Conservation (phyloP, 2,113 vertebrate genomes). For the human (Homo sapiens) region DNA sequence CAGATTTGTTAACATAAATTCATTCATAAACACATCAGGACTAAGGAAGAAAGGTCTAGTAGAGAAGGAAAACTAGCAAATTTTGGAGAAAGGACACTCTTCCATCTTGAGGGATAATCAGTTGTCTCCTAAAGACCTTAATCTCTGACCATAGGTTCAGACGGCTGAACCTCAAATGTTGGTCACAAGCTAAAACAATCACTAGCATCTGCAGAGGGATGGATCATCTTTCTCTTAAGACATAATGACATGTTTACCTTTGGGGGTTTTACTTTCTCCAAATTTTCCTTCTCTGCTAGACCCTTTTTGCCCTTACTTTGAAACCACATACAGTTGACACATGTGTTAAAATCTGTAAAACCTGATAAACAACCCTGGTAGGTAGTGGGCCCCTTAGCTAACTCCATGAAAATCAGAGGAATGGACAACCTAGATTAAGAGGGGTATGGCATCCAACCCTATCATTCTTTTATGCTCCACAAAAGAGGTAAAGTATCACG, state of each 20-base stretch:
- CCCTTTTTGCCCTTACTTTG: not conserved
- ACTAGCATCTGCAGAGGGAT: not conserved
- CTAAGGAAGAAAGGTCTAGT: not conserved
- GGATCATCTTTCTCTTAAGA: not conserved
- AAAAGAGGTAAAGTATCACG: not conserved
- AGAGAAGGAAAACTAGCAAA: conserved; percentile 46
- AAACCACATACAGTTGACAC: not conserved
- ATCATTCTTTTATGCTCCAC: not conserved
- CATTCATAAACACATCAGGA: not conserved
- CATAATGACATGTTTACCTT: not conserved
- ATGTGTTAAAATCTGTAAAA: conserved; percentile 6
- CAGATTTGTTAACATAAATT: conserved; percentile 20
- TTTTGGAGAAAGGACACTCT: conserved; percentile 33
- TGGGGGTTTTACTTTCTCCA: not conserved
- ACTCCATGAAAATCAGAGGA: conserved; percentile 29
- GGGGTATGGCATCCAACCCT: not conserved
- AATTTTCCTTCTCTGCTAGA: conserved; percentile 29
- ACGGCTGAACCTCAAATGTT: not conserved
- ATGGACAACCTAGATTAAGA: not conserved
- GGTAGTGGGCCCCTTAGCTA: not conserved
- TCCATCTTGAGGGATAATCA: not conserved
- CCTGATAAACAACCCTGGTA: not conserved
- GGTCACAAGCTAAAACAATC: not conserved
- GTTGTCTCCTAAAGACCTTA: not conserved
- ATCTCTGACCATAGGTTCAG: conserved; percentile 24